phyloP scores from a whole-genome alignment of 2,113 vertebrate species.

The Carollia perspicillata region DNA sequence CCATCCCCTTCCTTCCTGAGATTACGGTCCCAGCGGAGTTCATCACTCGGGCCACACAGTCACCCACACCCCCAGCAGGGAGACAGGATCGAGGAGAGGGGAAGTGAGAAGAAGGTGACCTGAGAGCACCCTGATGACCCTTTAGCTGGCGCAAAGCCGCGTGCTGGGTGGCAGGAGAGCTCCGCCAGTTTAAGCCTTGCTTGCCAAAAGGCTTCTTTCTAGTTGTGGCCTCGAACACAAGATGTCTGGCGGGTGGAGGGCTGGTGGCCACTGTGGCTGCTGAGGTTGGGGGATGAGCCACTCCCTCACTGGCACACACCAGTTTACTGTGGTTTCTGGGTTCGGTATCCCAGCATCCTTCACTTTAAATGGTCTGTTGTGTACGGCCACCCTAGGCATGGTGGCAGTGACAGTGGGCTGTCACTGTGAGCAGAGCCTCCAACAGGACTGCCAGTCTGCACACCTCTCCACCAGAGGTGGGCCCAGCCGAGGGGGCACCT shows the following conservation, averaged over 20 bases:
- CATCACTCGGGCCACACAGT: constrained; percentile 21
- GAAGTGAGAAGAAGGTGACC: constrained; percentile 49
- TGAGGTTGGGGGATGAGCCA: background rate
- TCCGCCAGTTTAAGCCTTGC: background rate
- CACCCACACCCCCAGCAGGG: constrained; percentile 48
- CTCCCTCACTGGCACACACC: background rate
- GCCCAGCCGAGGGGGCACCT: background rate
- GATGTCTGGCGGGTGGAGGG: background rate
- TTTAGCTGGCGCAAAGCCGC: background rate
- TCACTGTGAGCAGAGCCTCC: background rate
- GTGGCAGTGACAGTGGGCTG: background rate
- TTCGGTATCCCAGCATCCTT: background rate
- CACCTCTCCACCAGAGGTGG: background rate
- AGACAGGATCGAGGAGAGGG: constrained; percentile 48
- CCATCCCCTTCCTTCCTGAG: constrained; percentile 49
- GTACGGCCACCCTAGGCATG: fast-evolving
- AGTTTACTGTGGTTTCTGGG: background rate
- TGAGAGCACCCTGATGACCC: constrained; percentile 13
- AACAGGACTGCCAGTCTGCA: background rate
- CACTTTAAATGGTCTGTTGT: background rate
- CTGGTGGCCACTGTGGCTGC: background rate
- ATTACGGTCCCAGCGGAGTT: constrained; percentile 48
- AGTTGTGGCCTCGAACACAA: fast-evolving
- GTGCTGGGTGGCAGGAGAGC: background rate
- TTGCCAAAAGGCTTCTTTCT: background rate